Conservation (phyloP, 2,888 invertebrate genomes). For the Trichogramma evanescens region DNA sequence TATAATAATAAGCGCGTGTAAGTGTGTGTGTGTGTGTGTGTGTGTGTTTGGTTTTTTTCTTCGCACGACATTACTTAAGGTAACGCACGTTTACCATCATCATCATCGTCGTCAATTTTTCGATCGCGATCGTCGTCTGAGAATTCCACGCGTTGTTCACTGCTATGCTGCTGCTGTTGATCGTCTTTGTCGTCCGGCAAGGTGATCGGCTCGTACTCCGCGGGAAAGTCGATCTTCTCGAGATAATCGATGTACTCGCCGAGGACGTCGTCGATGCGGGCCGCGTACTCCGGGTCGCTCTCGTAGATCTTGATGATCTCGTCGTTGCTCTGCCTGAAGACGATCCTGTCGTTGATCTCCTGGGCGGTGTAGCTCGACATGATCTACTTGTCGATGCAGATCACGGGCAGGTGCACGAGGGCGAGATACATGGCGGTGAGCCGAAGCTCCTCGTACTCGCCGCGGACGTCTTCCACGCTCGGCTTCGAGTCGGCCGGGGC, state of each 20-base stretch:
- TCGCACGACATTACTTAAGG: no score
- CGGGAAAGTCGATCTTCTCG: not conserved
- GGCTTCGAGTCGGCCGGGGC: conserved; percentile 43
- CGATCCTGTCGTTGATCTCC: conserved; percentile 18
- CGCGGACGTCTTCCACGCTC: conserved; percentile 30
- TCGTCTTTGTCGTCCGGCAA: no score
- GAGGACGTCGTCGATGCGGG: conserved; percentile 31
- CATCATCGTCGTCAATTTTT: no score
- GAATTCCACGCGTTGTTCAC: no score
- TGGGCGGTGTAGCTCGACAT: conserved; percentile 25
- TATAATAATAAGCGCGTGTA: no score
- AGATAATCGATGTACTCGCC: conserved; percentile 22
- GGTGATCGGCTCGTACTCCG: no score
- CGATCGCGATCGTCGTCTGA: no score
- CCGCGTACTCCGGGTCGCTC: conserved; percentile 28
- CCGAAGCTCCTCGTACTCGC: conserved; percentile 35
- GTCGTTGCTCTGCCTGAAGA: conserved; percentile 27
- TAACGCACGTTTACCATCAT: no score
- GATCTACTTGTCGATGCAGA: conserved; percentile 27
- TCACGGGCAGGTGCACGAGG: conserved; percentile 31
- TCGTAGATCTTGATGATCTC: conserved; percentile 29
- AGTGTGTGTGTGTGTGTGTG: no score
- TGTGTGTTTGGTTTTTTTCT: no score
- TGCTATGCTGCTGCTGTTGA: no score
- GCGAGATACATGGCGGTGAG: conserved; percentile 33